These are phyloP conservation scores for Pseudochaenichthys georgianus DNA, from an alignment of 2,797 vertebrate species.

Conservation along the genomic window DNA sequence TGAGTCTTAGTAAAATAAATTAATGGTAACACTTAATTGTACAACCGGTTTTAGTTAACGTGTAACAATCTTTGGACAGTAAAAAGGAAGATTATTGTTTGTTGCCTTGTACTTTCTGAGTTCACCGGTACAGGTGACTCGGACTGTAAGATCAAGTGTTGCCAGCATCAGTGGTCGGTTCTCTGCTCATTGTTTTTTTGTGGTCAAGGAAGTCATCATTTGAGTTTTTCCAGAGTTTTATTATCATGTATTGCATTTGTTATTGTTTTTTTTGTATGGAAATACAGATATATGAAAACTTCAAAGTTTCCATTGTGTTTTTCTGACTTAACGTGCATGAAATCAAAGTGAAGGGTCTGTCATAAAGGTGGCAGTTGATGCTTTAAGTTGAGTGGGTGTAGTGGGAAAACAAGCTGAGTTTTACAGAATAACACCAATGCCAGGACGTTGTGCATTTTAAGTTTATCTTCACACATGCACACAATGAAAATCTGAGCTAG, in stretches of 20 bases:
- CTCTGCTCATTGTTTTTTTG: slow-evolving; percentile 40
- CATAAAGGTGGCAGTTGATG: slow-evolving; percentile 39
- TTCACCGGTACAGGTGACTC: slow-evolving; percentile 35
- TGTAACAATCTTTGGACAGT: not conserved
- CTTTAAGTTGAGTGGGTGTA: slow-evolving; percentile 57
- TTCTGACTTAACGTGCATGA: slow-evolving; percentile 50
- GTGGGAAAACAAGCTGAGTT: slow-evolving; percentile 52
- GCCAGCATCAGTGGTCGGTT: slow-evolving; percentile 2
- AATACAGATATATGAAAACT: slow-evolving; percentile 69
- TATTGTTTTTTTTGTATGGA: slow-evolving; percentile 70
- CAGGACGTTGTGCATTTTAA: slow-evolving; percentile 27
- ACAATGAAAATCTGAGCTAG: slow-evolving; percentile 15
- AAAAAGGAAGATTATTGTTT: not conserved
- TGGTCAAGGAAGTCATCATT: slow-evolving; percentile 26
- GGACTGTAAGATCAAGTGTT: slow-evolving; percentile 27
- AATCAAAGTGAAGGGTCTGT: slow-evolving; percentile 36
- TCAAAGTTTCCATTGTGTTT: slow-evolving; percentile 40
- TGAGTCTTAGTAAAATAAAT: not conserved
- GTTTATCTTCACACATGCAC: slow-evolving; percentile 37
- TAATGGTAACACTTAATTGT: slow-evolving; percentile 38
- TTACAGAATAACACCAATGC: slow-evolving; percentile 34
- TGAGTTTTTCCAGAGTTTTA: slow-evolving; percentile 54
- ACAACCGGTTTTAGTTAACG: slow-evolving; percentile 5
- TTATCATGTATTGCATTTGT: slow-evolving; percentile 53
- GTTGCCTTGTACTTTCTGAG: not conserved